phyloP scores from a whole-genome alignment of 2,113 vertebrate genomes.

The Ursus arctos region DNA sequence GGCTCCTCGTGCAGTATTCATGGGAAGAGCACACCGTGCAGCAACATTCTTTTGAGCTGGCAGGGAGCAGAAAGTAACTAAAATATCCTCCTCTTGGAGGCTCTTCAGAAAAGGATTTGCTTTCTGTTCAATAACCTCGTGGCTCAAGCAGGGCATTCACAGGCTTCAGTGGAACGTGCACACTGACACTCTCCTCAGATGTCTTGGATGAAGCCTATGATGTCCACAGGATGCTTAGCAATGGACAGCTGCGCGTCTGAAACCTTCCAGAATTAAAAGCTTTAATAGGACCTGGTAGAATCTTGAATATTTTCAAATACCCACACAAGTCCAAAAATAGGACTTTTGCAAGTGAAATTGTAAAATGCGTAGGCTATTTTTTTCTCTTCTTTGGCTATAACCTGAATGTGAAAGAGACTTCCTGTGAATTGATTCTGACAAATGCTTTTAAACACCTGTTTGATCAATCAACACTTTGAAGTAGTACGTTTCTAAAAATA shows the following conservation, averaged over 20 bases:
- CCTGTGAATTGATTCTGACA: conserved; percentile 62
- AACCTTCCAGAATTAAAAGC: conserved; percentile 8
- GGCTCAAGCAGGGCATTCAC: not conserved
- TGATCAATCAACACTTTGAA: conserved; percentile 62
- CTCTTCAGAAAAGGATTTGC: conserved; percentile 63
- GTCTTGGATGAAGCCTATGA: not conserved
- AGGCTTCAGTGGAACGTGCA: not conserved
- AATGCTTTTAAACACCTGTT: conserved; percentile 61
- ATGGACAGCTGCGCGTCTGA: not conserved
- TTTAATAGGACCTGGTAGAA: not conserved
- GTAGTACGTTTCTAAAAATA: conserved; percentile 70
- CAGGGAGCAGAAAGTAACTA: conserved; percentile 54
- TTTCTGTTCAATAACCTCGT: conserved; percentile 52
- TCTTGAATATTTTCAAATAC: conserved; percentile 55
- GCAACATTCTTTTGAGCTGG: conserved; percentile 43
- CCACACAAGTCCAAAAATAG: conserved; percentile 10
- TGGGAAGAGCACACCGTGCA: not conserved
- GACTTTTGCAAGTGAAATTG: conserved; percentile 10
- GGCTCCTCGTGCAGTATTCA: rapidly evolving
- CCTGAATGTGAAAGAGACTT: conserved; percentile 53
- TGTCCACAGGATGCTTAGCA: not conserved
- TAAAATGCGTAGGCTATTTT: conserved; percentile 47
- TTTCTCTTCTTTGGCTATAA: not conserved
- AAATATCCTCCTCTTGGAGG: conserved; percentile 65
- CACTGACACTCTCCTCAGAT: not conserved